These are phyloP conservation scores for Manis javanica DNA, from an alignment of 2,797 vertebrate genomes.

Conservation along the genomic window DNA sequence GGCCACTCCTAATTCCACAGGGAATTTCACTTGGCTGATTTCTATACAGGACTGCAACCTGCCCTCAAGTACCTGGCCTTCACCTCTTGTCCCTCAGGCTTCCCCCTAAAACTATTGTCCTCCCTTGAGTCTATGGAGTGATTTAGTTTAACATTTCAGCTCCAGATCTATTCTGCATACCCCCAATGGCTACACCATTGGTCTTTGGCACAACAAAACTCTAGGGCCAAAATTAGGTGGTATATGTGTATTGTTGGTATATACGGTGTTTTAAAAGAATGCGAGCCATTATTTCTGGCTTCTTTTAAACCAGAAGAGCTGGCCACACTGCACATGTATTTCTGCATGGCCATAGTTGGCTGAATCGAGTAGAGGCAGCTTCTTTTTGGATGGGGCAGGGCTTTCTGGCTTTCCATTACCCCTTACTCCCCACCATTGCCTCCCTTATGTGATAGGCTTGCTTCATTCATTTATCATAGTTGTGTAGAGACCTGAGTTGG, in stretches of 20 bases:
- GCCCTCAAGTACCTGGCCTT: not conserved
- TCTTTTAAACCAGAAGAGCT: not conserved
- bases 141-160: not conserved
- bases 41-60: not conserved
- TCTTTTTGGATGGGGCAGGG: not conserved
- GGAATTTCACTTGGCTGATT: not conserved
- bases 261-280: not conserved
- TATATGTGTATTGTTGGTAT: not conserved
- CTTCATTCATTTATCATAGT: not conserved
- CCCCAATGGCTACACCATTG: not conserved
- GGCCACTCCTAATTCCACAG: not conserved
- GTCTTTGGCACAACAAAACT: not conserved
- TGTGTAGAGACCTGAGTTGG: not conserved
- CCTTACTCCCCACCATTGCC: not conserved
- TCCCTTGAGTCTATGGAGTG: not conserved
- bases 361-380: not conserved
- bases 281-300: not conserved
- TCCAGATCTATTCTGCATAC: not conserved
- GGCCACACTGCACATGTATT: not conserved
- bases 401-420: not conserved
- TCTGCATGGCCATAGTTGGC: not conserved
- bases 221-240: not conserved
- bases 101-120: not conserved
- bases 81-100: not conserved
- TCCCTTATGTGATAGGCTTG: not conserved